Conservation (phyloP, 2,797 vertebrate genomes). For the Triplophysa bombifrons region DNA sequence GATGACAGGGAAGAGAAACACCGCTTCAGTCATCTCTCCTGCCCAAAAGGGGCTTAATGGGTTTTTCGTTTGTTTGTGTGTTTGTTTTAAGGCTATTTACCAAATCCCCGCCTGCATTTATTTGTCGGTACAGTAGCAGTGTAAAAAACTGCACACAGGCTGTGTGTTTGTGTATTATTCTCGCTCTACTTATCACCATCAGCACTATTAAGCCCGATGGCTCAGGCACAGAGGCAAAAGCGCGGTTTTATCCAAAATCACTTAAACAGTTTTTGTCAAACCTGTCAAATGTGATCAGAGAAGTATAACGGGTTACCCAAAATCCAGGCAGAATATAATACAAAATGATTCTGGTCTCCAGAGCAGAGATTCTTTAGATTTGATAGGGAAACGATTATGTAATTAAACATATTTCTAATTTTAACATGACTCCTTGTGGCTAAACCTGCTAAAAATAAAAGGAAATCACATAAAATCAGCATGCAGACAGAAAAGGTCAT, state of each 20-base stretch:
- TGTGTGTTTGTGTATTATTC: conserved; percentile 10
- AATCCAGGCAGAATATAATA: background rate
- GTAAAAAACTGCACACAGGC: conserved; percentile 5
- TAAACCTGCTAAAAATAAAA: background rate
- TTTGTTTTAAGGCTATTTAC: conserved; percentile 30
- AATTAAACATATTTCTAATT: background rate
- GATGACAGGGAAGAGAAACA: conserved; percentile 43
- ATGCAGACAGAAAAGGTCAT: conserved; percentile 6
- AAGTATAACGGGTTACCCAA: conserved; percentile 51
- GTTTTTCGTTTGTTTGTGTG: conserved; percentile 28
- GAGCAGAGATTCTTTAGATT: background rate
- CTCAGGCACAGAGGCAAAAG: conserved; percentile 3
- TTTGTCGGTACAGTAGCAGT: background rate
- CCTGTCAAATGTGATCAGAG: conserved; percentile 23
- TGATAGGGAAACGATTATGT: background rate
- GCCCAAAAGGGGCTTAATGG: conserved; percentile 46
- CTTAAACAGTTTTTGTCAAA: conserved; percentile 28
- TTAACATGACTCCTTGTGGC: background rate
- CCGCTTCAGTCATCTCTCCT: conserved; percentile 22
- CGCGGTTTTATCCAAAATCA: background rate
- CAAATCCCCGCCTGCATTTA: conserved; percentile 38
- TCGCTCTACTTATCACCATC: conserved; percentile 50
- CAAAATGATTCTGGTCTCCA: background rate
- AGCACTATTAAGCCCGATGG: conserved; percentile 41
- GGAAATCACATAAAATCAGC: conserved; percentile 17